These are phyloP conservation scores for Lepidurus apus DNA, from an alignment of 1,140 invertebrate genomes.

Conservation along the genomic window DNA sequence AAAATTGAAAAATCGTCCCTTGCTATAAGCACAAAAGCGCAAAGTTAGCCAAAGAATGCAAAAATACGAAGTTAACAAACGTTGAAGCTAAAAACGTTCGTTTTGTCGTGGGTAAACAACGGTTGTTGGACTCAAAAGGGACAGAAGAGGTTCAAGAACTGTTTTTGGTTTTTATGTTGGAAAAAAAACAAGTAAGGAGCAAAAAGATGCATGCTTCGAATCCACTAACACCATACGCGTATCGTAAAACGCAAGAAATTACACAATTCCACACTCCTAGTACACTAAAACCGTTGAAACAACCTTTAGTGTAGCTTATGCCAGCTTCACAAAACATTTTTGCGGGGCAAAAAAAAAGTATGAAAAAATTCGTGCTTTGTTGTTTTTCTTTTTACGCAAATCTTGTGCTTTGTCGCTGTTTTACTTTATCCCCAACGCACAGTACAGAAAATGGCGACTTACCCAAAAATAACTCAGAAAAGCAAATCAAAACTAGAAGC, in stretches of 20 bases:
- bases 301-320: neutral
- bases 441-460: conserved; percentile 3
- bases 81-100: too few species aligned
- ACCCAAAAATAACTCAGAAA: neutral
- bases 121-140: neutral
- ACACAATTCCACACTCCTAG: conserved; percentile 12
- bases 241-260: neutral
- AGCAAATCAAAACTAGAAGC: neutral
- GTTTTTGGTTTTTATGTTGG: neutral
- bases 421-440: neutral
- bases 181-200: neutral
- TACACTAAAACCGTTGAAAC: conserved; percentile 1
- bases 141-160: neutral
- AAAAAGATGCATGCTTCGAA: conserved; percentile 15
- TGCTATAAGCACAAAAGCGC: too few species aligned
- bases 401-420: neutral
- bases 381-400: neutral
- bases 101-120: neutral
- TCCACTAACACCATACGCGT: conserved; percentile 15
- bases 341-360: neutral
- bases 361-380: neutral
- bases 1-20: too few species aligned
- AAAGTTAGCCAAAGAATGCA: too few species aligned
- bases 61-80: too few species aligned
- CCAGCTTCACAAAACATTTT: neutral